Evolutionary conservation across 2,888 invertebrate species (phyloP).

Genomic region (Ryuthela nishihirai): DNA sequence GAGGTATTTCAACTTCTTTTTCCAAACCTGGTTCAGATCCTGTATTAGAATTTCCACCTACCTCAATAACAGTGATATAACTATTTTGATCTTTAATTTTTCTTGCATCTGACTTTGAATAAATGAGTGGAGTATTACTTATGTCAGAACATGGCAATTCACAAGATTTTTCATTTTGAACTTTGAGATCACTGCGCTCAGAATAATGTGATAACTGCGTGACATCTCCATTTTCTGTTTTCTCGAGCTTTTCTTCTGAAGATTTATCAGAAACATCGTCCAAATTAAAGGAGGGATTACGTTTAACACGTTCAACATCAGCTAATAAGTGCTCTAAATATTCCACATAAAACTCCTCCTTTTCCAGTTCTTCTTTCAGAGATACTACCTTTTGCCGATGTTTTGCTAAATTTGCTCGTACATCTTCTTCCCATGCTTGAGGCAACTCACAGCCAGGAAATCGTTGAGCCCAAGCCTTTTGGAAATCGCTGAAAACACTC

Average conservation of each 20-base stretch:
- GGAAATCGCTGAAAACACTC: slow-evolving; percentile 88
- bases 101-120: neutral
- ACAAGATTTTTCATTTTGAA: too few relatives aligned
- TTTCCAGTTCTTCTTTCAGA: slow-evolving; percentile 77
- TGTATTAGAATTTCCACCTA: slow-evolving; percentile 13
- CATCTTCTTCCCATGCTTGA: slow-evolving; percentile 80
- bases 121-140: too few relatives aligned
- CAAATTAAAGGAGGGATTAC: slow-evolving; percentile 10
- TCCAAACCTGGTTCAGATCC: neutral
- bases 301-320: slow-evolving; percentile 56
- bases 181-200: too few relatives aligned
- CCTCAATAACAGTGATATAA: slow-evolving; percentile 36
- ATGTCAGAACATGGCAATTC: too few relatives aligned
- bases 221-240: too few relatives aligned
- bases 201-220: too few relatives aligned
- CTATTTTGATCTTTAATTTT: slow-evolving; percentile 16
- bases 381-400: slow-evolving; percentile 81
- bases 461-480: slow-evolving; percentile 85
- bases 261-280: too few relatives aligned
- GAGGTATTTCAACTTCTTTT: neutral
- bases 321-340: slow-evolving; percentile 78
- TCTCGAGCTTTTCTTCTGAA: too few relatives aligned
- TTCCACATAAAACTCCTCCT: slow-evolving; percentile 85
- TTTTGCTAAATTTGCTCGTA: slow-evolving; percentile 80
- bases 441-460: slow-evolving; percentile 87